phyloP scores from a whole-genome alignment of 2,888 invertebrate species.

The Microctonus brassicae region DNA sequence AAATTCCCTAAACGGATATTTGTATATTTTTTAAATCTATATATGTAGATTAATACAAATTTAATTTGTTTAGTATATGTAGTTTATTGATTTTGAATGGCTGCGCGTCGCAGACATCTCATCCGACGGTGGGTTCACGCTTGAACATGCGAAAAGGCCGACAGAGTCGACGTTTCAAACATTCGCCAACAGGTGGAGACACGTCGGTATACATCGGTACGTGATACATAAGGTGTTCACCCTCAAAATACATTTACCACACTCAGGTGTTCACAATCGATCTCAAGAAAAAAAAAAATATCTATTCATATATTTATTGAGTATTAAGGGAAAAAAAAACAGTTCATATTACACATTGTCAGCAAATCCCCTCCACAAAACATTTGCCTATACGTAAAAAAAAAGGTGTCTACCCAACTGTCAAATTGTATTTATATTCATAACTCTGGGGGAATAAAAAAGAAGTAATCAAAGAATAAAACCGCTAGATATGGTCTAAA shows the following conservation, averaged over 20 bases:
- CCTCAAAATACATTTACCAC: slow-evolving; percentile 35
- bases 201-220: slow-evolving; percentile 29
- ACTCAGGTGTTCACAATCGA: slow-evolving; percentile 15
- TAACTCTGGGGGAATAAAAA: too few relatives aligned
- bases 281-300: not conserved
- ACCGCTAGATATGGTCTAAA: too few relatives aligned
- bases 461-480: too few relatives aligned
- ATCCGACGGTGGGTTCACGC: slow-evolving; percentile 29
- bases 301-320: too few relatives aligned
- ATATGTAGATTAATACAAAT: too few relatives aligned
- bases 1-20: not conserved
- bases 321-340: too few relatives aligned
- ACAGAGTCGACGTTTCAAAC: slow-evolving; percentile 20
- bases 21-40: too few relatives aligned
- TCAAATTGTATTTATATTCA: too few relatives aligned
- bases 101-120: slow-evolving; percentile 15
- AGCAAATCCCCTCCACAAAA: too few relatives aligned
- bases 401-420: too few relatives aligned
- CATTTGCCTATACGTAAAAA: too few relatives aligned
- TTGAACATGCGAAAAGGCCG: slow-evolving; percentile 11
- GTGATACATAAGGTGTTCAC: not conserved
- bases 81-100: not conserved
- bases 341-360: too few relatives aligned
- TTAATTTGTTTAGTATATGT: not conserved
- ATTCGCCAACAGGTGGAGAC: slow-evolving; percentile 38